phyloP scores from a whole-genome alignment of 1,140 invertebrate genomes.

The Bradynema listronoti region DNA sequence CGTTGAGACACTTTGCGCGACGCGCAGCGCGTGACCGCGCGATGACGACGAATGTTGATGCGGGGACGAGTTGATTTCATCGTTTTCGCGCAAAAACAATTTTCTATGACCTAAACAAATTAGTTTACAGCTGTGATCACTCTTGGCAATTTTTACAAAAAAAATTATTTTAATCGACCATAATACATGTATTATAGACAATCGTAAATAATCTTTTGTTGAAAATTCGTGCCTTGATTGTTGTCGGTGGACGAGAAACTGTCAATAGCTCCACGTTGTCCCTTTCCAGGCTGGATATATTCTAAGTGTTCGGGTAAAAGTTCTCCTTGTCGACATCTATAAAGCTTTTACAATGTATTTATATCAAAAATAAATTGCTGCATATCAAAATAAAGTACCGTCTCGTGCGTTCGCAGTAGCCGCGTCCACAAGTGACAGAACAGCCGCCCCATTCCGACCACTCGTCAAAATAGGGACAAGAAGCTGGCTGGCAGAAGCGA shows the following conservation, averaged over 20 bases:
- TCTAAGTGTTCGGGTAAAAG: neutral
- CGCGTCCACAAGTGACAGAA: constrained; percentile 27
- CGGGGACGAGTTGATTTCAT: constrained; percentile 10
- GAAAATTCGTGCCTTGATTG: no score
- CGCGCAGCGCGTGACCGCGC: constrained; percentile 22
- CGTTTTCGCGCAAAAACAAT: constrained; percentile 20
- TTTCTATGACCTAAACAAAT: constrained; percentile 25
- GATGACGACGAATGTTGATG: neutral
- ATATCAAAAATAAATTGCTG: neutral
- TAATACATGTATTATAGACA: neutral
- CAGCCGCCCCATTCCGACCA: constrained; percentile 31
- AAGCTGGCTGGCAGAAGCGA: constrained; percentile 32
- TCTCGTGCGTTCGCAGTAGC: constrained; percentile 15
- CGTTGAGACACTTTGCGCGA: constrained; percentile 25
- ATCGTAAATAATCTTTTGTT: neutral
- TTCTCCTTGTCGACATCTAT: neutral
- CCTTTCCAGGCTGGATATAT: neutral
- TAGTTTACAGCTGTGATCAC: neutral
- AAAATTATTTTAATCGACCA: neutral
- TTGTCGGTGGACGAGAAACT: no score
- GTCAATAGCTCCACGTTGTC: no score
- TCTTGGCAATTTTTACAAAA: neutral
- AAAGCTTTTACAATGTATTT: neutral
- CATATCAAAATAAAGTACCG: constrained; percentile 5
- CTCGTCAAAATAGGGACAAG: constrained; percentile 37